Base-by-base conservation (phyloP, 2,113 vertebrate species). In the Malurus cyaneus region DNA sequence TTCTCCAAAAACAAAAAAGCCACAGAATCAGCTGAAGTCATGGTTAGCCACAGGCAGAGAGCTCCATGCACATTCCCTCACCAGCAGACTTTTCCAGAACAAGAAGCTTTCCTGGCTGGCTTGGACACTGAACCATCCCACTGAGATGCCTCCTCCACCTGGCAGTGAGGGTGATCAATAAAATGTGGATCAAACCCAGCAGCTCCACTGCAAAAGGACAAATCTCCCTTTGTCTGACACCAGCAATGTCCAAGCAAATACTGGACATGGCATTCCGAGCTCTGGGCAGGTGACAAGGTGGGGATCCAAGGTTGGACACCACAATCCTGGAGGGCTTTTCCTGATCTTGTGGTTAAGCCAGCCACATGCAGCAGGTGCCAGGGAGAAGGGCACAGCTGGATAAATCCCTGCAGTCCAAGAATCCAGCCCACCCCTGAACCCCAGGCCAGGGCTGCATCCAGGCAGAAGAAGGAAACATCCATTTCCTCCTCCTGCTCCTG, bases 401-500 rank as follows among this genome's bases (percentile, higher is more conserved):
- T 24, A 24, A 53, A 88, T 47, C 41, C n/a, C 66, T 21, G 29
- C 6, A 1, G 28, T 21, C 70, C 59, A 10, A 1, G 8, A 26
- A 49, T 5, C 16, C 78, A 34, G 66, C 76, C 69, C 52, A 52
- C 25, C 50, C 11, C 32, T 41, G 26, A 39, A 72, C 14, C n/a
- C 19, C 59, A 39, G 56, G 25, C 46, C 53, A 67, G 57, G 85
- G 65, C 80, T 53, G 19, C 60, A 8, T 11, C 52, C 44, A n/a
- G 44, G 46, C 12, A 1, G 5, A 53, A 87, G 56, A 47, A 94
- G 77, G 83, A 64, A 69, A 76, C 79, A 62, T 89, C 74, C 18
- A 39, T 84, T 90, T 86, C 94, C 82, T 92, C 74, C 81, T 91
- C 94, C 80, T 94, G 89, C 74, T 89, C 80, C 60, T n/a, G 44